Base-by-base conservation (phyloP, 2,888 invertebrate genomes). In the Nemoura dubitans region DNA sequence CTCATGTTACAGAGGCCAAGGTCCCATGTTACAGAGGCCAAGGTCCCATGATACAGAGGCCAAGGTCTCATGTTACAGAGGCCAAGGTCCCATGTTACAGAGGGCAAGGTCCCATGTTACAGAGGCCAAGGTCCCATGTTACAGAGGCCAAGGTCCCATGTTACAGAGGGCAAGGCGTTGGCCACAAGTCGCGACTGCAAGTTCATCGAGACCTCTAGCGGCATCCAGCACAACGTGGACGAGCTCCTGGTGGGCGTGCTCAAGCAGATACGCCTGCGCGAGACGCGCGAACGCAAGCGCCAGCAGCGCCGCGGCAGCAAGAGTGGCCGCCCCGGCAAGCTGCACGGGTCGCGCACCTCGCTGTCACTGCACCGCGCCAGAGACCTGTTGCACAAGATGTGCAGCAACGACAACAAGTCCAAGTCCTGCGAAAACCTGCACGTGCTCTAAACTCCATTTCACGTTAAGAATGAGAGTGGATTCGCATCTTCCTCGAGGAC, bases 171-270 rank as follows among this genome's bases (percentile, higher is more conserved):
- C 77, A 98, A 98, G 92, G 94, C 95, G 27, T 94, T 98, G 91
- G 98, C 98, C n/a, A 96, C 96, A 0, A 96, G 96, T 0, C 97
- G 97, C 92, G 98, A 98, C 91, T 98, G 98, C 93, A 98, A 98
- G 92, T 98, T 98, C 93, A 98, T 98, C 90, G 98, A 99, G 92
- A 98, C 98, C 0, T 98, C 98, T 0, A 97, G 98, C 86, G 98
- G 98, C 43, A 96, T 99, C 90, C 98, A 99, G 92, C 98, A 98
- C 93, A 98, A 98, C 92, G 98, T 99, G 87, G 98, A 99, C 92
- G 98, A 99, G 90, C 94, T 99, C 87, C 94, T 99, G 36, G 98
- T 98, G 87, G 99, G 98, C 0, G 94, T 98, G 85, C 94, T 99
- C 86, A 97, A 97, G 88, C 93, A 93, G 90, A 96, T 97, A 90